Base-by-base conservation (phyloP, 2,113 vertebrate genomes). In the Zapornia atra region DNA sequence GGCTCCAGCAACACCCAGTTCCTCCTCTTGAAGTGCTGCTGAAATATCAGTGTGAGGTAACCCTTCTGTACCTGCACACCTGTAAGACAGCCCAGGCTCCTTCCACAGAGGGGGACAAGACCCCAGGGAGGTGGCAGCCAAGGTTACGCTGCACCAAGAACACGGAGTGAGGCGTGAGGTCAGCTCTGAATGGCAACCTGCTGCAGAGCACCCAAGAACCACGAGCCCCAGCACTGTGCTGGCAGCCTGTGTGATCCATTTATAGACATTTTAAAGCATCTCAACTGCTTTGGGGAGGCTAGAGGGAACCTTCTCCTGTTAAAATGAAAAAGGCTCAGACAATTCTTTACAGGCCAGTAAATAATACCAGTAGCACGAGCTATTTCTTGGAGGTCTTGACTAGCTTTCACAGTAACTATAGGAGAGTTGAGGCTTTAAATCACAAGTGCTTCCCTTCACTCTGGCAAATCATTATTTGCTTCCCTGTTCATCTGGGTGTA, bases 81-180 rank as follows among this genome's bases (percentile, higher is more conserved):
- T 40, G 36, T 28, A 64, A 54, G 66, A 26, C 29, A 34, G 53
- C 51, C 34, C 69, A 28, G 24, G 19, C 44, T 31, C n/a, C 14
- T 22, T n/a, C 31, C 22, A 22, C 1, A 24, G 63, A 19, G 17
- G 24, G 14, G 18, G 29, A 5, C 31, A 21, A 40, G 9, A 10
- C 4, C 18, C 12, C 10, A 4, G 5, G n/a, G 46, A 66, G 59
- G 46, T 2, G 5, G 28, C 56, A n/a, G 11, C 15, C 0, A 4
- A 17, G 42, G 77, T 73, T 28, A 19, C 8, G 2, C 28, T 50
- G 63, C 56, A 42, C 38, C 0, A 1, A 33, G 66, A 40, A 8
- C 1, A 0, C 15, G 26, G n/a, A 46, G 22, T 7, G 16, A 64
- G 63, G 50, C 1, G 10, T 6, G 14, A 53, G 11, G 34, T 38